Conservation (phyloP, 1,140 invertebrate genomes). For the Drosophila cardini region DNA sequence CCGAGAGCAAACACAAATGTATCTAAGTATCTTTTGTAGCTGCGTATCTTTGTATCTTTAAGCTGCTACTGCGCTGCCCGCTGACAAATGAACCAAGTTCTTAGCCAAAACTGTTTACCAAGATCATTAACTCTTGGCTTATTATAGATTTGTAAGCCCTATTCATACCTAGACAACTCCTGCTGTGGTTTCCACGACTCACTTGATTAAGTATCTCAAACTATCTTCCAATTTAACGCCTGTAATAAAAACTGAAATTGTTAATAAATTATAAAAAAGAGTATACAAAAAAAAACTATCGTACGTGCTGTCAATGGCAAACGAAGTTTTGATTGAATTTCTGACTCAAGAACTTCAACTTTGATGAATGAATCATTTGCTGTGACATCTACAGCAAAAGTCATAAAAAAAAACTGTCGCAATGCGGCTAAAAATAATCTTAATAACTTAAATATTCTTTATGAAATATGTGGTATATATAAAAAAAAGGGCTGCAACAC, state of each 20-base stretch:
- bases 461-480: background rate
- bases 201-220: constrained; percentile 5
- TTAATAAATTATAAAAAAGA: constrained; percentile 7
- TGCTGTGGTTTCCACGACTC: background rate
- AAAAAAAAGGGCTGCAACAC: constrained; percentile 31
- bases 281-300: background rate
- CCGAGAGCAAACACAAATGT: constrained; percentile 30
- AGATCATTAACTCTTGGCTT: constrained; percentile 16
- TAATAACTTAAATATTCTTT: constrained; percentile 29
- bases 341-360: constrained; percentile 24
- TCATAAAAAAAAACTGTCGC: constrained; percentile 33
- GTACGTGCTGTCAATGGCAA: constrained; percentile 46
- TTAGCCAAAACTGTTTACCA: constrained; percentile 6
- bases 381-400: constrained; percentile 19
- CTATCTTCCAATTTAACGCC: background rate
- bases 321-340: constrained; percentile 20
- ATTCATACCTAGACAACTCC: background rate
- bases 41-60: constrained; percentile 23
- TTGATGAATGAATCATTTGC: constrained; percentile 29
- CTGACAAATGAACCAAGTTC: constrained; percentile 35
- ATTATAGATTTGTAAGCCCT: constrained; percentile 15
- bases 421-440: constrained; percentile 25
- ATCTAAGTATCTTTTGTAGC: constrained; percentile 31
- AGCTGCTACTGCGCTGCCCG: constrained; percentile 1
- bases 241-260: background rate